Evolutionary conservation across 2,888 invertebrate species (phyloP).

Genomic region (Punctoribates punctum): DNA sequence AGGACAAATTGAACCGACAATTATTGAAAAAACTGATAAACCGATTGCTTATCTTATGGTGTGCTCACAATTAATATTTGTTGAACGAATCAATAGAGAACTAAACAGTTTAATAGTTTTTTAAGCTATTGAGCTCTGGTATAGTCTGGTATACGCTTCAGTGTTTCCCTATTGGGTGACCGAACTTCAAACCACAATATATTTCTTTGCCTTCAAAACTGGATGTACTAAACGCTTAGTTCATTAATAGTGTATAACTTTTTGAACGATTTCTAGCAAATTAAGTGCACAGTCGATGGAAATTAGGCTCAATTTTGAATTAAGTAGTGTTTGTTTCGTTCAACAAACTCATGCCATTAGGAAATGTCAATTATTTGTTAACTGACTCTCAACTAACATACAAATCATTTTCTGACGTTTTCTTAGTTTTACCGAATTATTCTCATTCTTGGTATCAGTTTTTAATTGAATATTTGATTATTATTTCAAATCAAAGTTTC

Average conservation of each 20-base stretch:
- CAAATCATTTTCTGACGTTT: neutral
- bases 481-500: neutral
- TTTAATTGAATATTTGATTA: neutral
- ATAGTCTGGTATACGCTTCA: neutral
- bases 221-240: neutral
- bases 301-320: conserved; percentile 14
- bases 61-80: no score
- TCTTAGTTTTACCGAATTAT: neutral
- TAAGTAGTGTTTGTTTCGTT: neutral
- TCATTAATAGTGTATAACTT: conserved; percentile 13
- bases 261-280: conserved; percentile 7
- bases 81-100: neutral
- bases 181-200: conserved; percentile 20
- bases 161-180: conserved; percentile 29
- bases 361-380: conserved; percentile 14
- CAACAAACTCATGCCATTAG: conserved; percentile 11
- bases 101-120: neutral
- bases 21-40: no score
- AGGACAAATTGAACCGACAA: no score
- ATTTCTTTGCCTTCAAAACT: conserved; percentile 9
- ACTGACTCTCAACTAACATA: neutral
- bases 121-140: no score
- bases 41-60: no score
- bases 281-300: conserved; percentile 1
- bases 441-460: neutral